Evolutionary conservation across 2,888 invertebrate species (phyloP), one percentile per base, ranked within the genome.

Genomic region (Lamellibrachia columna): DNA sequence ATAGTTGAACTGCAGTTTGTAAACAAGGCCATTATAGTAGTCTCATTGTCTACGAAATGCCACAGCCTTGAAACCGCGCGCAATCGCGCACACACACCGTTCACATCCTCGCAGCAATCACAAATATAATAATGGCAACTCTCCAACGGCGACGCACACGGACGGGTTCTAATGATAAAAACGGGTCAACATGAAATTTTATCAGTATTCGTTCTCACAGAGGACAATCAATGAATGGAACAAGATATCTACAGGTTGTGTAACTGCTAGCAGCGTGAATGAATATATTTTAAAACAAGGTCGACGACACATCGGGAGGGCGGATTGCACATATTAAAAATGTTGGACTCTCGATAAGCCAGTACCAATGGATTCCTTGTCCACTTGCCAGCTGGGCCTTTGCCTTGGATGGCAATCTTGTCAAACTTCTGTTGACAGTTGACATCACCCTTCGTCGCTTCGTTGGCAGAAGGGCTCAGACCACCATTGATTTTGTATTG

Each of bases 391-490:
- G 40, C 40, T 40, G 40, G 40, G 40, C 40, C 40, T 40, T 40
- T 40, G 40, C 40, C 40, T 40, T 40, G 40, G 40, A 40, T 40
- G 40, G 40, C 40, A 40, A 40, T 40, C 1, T 75, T 75, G n/a
- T 75, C 75, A 75, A 52, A 53, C 91, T 91, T 52, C 91, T 91
- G 91, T 91, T 40, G 22, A 53, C 91, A 53, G 28, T 91, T 91
- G 53, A n/a, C 91, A 3, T 91, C 91, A 2, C 53, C 91, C 91
- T 91, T 91, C 52, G 91, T 40, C 91, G 53, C 91, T 40, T 52
- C 91, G 7, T 40, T 53, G 52, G 53, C 53, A 55, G 40, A 7
- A 40, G 91, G 28, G 11, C 40, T 91, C 11, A 53, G 91, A 40
- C 40, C 40, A 40, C 40, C 40, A 40, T 40, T 40, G 40, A 40